Percentiles rank a stretch among this genome's conserved stretches.
phyloP scores from a whole-genome alignment of 2,888 invertebrate genomes.

The Teinopalpus imperialis region DNA sequence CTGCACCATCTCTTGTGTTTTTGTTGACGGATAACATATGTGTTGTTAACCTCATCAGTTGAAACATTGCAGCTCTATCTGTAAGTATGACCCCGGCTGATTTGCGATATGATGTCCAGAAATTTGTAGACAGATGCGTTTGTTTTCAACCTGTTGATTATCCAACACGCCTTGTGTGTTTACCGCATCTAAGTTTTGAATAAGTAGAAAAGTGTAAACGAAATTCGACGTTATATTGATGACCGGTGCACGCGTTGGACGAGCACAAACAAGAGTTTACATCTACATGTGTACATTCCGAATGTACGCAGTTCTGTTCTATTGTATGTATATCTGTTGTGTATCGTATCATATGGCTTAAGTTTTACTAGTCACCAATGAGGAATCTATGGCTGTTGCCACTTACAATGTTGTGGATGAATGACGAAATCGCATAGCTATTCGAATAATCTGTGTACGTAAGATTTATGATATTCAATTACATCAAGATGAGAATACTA shows the following conservation, averaged over 20 bases:
- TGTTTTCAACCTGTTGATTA: conserved; percentile 45
- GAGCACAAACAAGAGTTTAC: conserved; percentile 34
- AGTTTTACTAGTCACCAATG: conserved; percentile 17
- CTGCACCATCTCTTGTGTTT: conserved; percentile 76
- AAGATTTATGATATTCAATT: not conserved
- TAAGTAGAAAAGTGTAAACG: conserved; percentile 35
- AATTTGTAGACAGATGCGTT: conserved; percentile 31
- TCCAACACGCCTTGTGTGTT: conserved; percentile 32
- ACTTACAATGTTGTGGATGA: conserved; percentile 4
- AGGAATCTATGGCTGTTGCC: conserved; percentile 12
- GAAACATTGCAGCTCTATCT: conserved; percentile 70
- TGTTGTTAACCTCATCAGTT: conserved; percentile 68
- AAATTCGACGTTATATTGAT: conserved; percentile 41
- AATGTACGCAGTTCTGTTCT: conserved; percentile 34
- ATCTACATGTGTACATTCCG: conserved; percentile 31
- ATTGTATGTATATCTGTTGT: conserved; percentile 33
- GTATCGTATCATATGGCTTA: conserved; percentile 29
- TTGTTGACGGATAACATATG: conserved; percentile 74
- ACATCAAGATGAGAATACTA: no score
- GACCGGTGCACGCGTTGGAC: conserved; percentile 41
- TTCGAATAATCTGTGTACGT: not conserved
- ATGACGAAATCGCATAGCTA: conserved; percentile 12
- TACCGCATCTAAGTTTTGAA: conserved; percentile 27
- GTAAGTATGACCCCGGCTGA: conserved; percentile 79
- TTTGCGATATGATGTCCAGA: conserved; percentile 59